Evolutionary conservation across 2,888 invertebrate genomes (phyloP), one percentile per base, ranked within the genome.

Genomic region (Amblyjoppa proteus): DNA sequence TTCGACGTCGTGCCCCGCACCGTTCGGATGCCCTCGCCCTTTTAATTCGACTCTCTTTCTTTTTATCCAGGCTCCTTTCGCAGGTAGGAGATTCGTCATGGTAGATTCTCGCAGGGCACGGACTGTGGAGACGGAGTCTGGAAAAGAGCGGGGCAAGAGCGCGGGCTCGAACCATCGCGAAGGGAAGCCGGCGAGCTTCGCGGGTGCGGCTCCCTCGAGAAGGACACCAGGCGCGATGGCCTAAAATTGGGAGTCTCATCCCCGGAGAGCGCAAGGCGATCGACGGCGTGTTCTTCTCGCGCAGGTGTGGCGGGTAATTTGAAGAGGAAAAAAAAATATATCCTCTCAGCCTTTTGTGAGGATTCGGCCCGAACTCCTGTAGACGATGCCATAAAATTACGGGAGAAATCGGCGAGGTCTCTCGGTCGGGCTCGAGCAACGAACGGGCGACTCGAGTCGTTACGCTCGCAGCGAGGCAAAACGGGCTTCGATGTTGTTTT

Each of bases 21-120:
- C 76, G 79, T 74, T 81, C 82, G 69, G 82, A 84, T 83, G 75
- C 83, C 66, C 83, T 68, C 80, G 81, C 77, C 73, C 74, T 83
- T 86, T 84, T 70, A 75, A 83, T 75, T 77, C 79, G 38, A 34
- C 49, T 76, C 34, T 38, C 56, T 45, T 56, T 28, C 20, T 56
- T 56, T 77, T 25, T 56, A 73, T 25, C 71, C 51, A 56, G 66
- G 68, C 51, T 70, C 34, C 34, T 80, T 71, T 34, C 38, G 64
- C 70, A 51, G 58, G 34, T 71, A 71, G 41, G 41, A 31, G 2
- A 31, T 49, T 58, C 25, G 38, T 20, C 38, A 20, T 11, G 38
- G 5, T 38, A 51, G 6, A 41, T 25, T 38, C 58, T 25, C 45
- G n/a, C 5, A 53, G 5, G n/a, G 28, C 41, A 41, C 38, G 28